These are phyloP conservation scores for Brevimyrus niger DNA, from an alignment of 2,113 vertebrate genomes.

Conservation along the genomic window DNA sequence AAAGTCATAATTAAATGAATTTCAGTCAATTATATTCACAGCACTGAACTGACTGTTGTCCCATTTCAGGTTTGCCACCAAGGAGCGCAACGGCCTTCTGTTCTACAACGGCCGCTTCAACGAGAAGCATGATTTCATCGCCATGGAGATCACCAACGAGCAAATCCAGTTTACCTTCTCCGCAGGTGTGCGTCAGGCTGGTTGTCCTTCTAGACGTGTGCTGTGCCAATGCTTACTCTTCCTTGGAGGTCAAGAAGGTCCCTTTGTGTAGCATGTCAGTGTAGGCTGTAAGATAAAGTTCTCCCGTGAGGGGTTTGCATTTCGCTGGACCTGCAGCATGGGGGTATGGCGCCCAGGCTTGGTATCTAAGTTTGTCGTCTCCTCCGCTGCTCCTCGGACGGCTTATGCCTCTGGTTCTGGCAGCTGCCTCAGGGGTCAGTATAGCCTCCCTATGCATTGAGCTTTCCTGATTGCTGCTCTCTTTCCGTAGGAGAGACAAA, in stretches of 20 bases:
- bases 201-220: not conserved
- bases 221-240: too few relatives aligned
- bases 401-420: not conserved
- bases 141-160: slow-evolving; percentile 80
- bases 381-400: not conserved
- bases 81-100: slow-evolving; percentile 73
- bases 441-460: not conserved
- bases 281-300: not conserved
- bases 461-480: not conserved
- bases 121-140: slow-evolving; percentile 88
- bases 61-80: slow-evolving; percentile 77
- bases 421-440: not conserved
- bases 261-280: not conserved
- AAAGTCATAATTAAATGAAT: not conserved
- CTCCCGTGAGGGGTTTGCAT: not conserved
- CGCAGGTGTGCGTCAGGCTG: slow-evolving; percentile 63
- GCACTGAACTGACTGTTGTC: too few relatives aligned
- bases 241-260: not conserved
- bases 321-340: not conserved
- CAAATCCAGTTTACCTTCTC: slow-evolving; percentile 95
- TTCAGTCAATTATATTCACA: not conserved
- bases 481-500: slow-evolving; percentile 74
- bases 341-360: not conserved
- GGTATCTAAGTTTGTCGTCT: not conserved
- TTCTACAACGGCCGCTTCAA: slow-evolving; percentile 95